phyloP scores from a whole-genome alignment of 23 tunicate species.

The Trididemnum clinides region DNA sequence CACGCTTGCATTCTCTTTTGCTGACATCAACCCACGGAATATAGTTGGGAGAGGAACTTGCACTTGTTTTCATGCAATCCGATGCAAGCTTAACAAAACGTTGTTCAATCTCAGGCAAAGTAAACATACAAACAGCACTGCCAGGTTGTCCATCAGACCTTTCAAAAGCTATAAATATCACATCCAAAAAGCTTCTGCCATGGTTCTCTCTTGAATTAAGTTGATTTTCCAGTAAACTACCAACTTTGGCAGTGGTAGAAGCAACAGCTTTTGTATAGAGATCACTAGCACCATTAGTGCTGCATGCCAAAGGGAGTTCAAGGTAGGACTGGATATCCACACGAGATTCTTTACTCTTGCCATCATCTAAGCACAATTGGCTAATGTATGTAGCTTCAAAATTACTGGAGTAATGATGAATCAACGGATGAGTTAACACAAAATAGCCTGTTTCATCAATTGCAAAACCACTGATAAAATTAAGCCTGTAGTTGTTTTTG shows the following conservation, averaged over 20 bases:
- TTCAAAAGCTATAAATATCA: constrained; percentile 66
- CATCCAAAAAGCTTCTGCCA: constrained; percentile 7
- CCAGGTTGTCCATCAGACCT: constrained; percentile 15
- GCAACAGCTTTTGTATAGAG: constrained; percentile 52
- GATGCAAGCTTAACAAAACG: constrained; percentile 27
- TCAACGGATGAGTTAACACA: constrained; percentile 57
- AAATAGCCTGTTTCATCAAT: constrained; percentile 71
- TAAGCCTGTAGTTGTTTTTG: constrained; percentile 35
- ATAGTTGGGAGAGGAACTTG: not conserved
- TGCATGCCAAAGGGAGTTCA: constrained; percentile 64
- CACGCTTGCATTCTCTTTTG: not conserved
- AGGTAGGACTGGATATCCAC: constrained; percentile 40
- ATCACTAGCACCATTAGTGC: not conserved
- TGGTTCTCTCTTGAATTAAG: not conserved
- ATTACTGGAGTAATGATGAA: not conserved
- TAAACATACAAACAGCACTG: constrained; percentile 70
- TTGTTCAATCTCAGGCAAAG: constrained; percentile 59
- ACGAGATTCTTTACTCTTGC: not conserved
- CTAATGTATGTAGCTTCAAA: constrained; percentile 37
- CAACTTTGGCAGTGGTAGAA: constrained; percentile 56
- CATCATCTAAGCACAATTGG: constrained; percentile 62
- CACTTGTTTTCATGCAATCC: constrained; percentile 30
- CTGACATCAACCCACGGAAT: constrained; percentile 38
- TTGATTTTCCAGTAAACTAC: not conserved
- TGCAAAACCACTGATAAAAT: constrained; percentile 68